Evolutionary conservation across 2,888 invertebrate genomes (phyloP), one percentile per base, ranked within the genome.

Genomic region (Kryphioiulus occultus): DNA sequence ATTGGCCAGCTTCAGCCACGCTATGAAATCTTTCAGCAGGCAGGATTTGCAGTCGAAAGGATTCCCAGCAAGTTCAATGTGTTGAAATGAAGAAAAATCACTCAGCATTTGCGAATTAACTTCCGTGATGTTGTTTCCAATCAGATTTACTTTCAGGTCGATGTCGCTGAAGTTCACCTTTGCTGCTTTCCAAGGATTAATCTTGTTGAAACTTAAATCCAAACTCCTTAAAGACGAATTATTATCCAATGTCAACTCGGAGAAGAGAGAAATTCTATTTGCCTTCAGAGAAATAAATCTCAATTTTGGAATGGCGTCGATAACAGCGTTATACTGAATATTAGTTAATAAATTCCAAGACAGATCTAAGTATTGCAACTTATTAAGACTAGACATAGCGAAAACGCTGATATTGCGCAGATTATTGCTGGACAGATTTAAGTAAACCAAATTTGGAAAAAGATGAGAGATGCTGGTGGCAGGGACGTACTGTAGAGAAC

Each of bases 1-100:
- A 35, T 83, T 83, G 12, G 42, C 44, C 17, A 42, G 19, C 15
- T 44, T 19, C 17, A 87, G 39, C 87, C 87, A 87, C 2, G 17
- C 42, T 87, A 83, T 19, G 26, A 87, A 87, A 22, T 30, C 30
- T 19, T 42, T 26, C 22, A 87, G 26, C 30, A 30, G 4, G 26
- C 87, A 87, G 17, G 44, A 83, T 30, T 39, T 44, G 44, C 87
- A 87, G 22, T 87, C 87, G 44, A 87, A 87, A 7, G 39, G 82
- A 78, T 87, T 87, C 26, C 42, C 44, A 44, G 22, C 42, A 17
- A 87, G 42, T 30, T 42, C 30, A 26, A 87, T 15, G 7, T 15
- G 39, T 22, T 84, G 3, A 35, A 87, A 44, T 1, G 39, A 22
- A 26, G 35, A n/a, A 83, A 87, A 87, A 83, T 87, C 87, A 0